A percentile compares a stretch with the other conserved stretches of the same genome.
These are phyloP conservation scores for Chrysolina oricalcia DNA, from an alignment of 2,888 invertebrate genomes.

Conservation along the genomic window DNA sequence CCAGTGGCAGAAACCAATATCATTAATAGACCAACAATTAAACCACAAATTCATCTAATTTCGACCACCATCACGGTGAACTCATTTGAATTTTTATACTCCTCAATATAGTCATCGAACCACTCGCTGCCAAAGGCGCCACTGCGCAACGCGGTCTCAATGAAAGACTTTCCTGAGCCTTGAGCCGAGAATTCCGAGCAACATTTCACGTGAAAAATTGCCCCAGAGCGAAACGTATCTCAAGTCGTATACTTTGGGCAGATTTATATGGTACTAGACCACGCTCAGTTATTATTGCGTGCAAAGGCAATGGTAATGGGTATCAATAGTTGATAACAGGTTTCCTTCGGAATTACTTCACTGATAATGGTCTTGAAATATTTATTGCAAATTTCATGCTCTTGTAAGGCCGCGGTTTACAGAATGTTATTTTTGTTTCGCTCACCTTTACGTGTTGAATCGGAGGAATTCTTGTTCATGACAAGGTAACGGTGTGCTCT, in stretches of 20 bases:
- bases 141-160: not conserved
- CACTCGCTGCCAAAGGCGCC: not conserved
- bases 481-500: not conserved
- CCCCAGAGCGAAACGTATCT: slow-evolving; percentile 24
- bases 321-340: slow-evolving; percentile 31
- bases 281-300: slow-evolving; percentile 27
- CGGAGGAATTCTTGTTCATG: slow-evolving; percentile 5
- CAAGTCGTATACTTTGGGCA: slow-evolving; percentile 32
- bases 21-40: not conserved
- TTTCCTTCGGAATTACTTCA: slow-evolving; percentile 29
- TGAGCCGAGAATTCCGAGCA: slow-evolving; percentile 17
- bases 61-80: not conserved
- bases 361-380: slow-evolving; percentile 30
- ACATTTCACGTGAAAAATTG: slow-evolving; percentile 17
- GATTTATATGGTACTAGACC: slow-evolving; percentile 32
- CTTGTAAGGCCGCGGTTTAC: slow-evolving; percentile 27
- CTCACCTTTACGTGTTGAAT: slow-evolving; percentile 8
- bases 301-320: slow-evolving; percentile 22
- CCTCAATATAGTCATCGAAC: slow-evolving; percentile 7
- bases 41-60: not conserved
- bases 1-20: no score
- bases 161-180: slow-evolving; percentile 10
- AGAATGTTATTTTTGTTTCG: slow-evolving; percentile 16
- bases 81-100: not conserved
- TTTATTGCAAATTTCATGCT: slow-evolving; percentile 24